These are phyloP conservation scores for Cristatella mucedo DNA, from an alignment of 2,888 invertebrate genomes.

Conservation along the genomic window DNA sequence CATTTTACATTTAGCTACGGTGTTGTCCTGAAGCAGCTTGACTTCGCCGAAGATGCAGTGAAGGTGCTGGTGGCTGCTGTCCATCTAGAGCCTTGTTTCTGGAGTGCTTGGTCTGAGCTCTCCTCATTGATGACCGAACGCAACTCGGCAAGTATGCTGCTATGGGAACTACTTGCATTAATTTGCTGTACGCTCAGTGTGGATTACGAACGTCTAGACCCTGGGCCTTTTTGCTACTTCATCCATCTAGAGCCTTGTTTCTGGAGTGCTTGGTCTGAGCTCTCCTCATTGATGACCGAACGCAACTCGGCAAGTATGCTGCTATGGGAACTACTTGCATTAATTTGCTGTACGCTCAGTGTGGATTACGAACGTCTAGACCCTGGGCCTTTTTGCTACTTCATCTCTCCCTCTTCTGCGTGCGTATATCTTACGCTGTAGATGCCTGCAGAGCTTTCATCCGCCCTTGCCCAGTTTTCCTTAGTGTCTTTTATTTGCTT, in stretches of 20 bases:
- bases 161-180: neutral
- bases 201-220: no score
- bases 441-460: no score
- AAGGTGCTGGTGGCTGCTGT: conserved; percentile 63
- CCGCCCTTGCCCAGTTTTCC: no score
- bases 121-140: conserved; percentile 66
- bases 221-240: no score
- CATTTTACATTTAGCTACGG: conserved; percentile 52
- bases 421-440: no score
- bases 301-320: conserved; percentile 48
- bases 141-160: conserved; percentile 45
- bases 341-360: neutral
- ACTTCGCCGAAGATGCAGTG: conserved; percentile 59
- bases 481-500: no score
- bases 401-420: no score
- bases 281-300: conserved; percentile 66
- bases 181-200: neutral
- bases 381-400: no score
- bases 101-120: conserved; percentile 88
- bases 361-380: no score
- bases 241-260: conserved; percentile 63
- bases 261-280: conserved; percentile 88
- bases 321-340: neutral
- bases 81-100: conserved; percentile 62
- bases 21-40: conserved; percentile 69